Conservation (phyloP, 1,140 invertebrate species). For the Drosophila gunungcola region DNA sequence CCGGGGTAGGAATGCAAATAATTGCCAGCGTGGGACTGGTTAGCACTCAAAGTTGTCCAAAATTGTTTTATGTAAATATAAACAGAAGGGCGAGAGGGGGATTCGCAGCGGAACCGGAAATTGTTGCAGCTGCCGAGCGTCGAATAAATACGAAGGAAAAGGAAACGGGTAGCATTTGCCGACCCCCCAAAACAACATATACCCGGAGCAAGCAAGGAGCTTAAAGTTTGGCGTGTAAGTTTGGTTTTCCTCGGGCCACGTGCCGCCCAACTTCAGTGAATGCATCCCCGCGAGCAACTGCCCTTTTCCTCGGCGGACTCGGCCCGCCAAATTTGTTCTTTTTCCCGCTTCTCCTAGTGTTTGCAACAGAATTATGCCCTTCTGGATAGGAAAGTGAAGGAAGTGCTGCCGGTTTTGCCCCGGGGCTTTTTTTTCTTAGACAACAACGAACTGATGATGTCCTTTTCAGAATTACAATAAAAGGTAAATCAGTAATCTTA, state of each 20-base stretch:
- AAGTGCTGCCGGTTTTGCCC: conserved; percentile 23
- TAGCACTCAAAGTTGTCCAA: conserved; percentile 71
- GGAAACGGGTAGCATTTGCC: neutral
- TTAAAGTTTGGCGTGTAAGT: conserved; percentile 66
- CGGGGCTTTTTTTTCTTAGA: neutral
- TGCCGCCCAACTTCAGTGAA: conserved; percentile 7
- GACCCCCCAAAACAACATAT: conserved; percentile 10
- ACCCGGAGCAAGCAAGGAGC: conserved; percentile 17
- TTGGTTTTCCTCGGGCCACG: conserved; percentile 49
- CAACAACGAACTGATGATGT: conserved; percentile 40
- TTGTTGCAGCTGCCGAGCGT: conserved; percentile 73
- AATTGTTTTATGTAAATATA: conserved; percentile 83
- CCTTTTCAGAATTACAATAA: neutral
- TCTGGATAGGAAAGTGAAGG: conserved; percentile 22
- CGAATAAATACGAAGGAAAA: conserved; percentile 57
- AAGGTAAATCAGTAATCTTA: neutral
- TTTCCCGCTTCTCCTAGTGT: conserved; percentile 30
- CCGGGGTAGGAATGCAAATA: conserved; percentile 67
- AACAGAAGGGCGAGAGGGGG: conserved; percentile 54
- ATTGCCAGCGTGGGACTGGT: conserved; percentile 53
- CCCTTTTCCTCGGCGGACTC: conserved; percentile 23
- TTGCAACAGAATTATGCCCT: conserved; percentile 58
- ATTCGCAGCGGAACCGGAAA: conserved; percentile 71
- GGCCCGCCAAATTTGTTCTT: conserved; percentile 47
- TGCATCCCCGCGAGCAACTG: neutral